Evolutionary conservation across 1,140 invertebrate species (phyloP).

Genomic region (Palaemon carinicauda): DNA sequence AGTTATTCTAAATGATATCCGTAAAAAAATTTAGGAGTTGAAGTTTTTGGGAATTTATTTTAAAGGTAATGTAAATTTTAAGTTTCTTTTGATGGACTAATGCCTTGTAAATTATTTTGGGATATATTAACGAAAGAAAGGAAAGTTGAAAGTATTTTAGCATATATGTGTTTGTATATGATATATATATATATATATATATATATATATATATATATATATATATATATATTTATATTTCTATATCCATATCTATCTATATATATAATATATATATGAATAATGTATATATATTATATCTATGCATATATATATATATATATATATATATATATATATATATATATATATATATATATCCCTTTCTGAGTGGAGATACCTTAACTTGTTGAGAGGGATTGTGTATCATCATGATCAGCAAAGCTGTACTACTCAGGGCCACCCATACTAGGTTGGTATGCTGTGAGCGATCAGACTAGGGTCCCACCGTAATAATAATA

Average conservation of each 20-base stretch:
- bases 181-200: conserved; percentile 3
- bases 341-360: not conserved
- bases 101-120: not conserved
- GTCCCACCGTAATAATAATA: no score
- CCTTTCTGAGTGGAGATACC: no score
- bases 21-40: no score
- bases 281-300: not conserved
- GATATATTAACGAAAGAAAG: not conserved
- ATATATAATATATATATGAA: conserved; percentile 14
- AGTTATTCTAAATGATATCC: no score
- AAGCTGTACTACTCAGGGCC: no score
- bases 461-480: no score
- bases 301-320: not conserved
- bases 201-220: not conserved
- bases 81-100: no score
- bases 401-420: no score
- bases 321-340: not conserved
- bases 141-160: not conserved
- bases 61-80: no score
- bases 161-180: not conserved
- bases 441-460: no score
- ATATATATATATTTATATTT: not conserved
- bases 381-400: no score
- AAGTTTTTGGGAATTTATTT: no score
- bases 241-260: not conserved